These are phyloP conservation scores for Neofelis nebulosa DNA, from an alignment of 2,113 vertebrate genomes.

Conservation along the genomic window DNA sequence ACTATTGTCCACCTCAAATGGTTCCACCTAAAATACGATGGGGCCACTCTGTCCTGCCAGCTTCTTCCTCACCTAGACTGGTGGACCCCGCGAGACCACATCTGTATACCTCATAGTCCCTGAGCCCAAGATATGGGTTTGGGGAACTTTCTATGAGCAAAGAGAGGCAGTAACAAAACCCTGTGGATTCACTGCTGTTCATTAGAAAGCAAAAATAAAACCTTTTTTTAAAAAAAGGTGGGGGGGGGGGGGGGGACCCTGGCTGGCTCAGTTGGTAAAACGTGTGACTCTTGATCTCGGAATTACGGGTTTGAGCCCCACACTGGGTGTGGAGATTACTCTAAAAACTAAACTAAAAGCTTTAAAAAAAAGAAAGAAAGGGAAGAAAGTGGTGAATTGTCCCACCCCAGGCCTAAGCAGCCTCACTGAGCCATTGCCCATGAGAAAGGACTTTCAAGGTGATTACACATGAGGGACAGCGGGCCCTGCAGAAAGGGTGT, in stretches of 20 bases:
- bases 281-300: no score
- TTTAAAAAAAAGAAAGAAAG: no score
- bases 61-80: not conserved
- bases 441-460: not conserved
- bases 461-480: accelerated
- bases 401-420: not conserved
- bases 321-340: no score
- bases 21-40: not conserved
- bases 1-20: not conserved
- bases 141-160: not conserved
- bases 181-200: not conserved
- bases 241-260: no score
- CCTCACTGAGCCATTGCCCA: not conserved
- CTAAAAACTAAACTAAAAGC: no score
- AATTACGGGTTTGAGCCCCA: no score
- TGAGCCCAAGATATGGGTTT: not conserved
- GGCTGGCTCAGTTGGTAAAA: no score
- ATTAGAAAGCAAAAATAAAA: not conserved
- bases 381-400: not conserved
- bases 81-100: not conserved
- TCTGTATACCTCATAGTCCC: not conserved
- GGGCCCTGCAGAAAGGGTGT: not conserved
- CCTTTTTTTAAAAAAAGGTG: no score
- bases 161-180: not conserved
- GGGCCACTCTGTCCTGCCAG: not conserved